A percentile compares a stretch with the other conserved stretches of the same genome.
Conservation (phyloP, 2,797 vertebrate genomes). For the Anomalospiza imberbis region DNA sequence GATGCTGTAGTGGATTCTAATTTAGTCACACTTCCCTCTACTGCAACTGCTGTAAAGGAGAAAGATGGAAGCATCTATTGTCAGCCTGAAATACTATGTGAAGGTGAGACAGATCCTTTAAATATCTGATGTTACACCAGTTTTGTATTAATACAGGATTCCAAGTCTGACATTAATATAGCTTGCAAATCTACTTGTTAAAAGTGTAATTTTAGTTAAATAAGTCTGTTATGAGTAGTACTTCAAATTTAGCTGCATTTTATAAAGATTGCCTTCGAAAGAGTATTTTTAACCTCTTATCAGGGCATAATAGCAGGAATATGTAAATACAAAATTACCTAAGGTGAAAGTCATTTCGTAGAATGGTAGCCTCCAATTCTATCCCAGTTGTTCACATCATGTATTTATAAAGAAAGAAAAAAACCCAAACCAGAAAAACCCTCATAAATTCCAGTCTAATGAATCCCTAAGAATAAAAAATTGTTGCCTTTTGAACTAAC, state of each 20-base stretch:
- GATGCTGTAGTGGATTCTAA: conserved; percentile 77
- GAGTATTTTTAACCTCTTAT: neutral
- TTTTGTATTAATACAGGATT: neutral
- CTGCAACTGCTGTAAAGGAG: conserved; percentile 80
- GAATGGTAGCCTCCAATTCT: neutral
- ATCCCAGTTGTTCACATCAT: neutral
- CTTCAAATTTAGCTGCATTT: neutral
- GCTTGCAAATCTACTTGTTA: neutral
- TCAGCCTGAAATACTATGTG: conserved; percentile 77
- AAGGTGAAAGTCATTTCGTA: neutral
- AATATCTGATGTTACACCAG: neutral
- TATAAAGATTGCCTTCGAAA: neutral
- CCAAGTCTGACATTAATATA: neutral
- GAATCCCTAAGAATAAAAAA: neutral
- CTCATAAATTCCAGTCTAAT: neutral
- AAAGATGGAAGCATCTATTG: conserved; percentile 82
- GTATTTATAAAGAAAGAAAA: neutral
- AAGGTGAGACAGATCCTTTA: conserved; percentile 75
- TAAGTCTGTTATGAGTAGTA: neutral
- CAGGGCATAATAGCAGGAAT: neutral
- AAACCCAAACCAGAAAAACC: neutral
- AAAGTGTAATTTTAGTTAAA: neutral
- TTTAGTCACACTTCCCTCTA: conserved; percentile 77
- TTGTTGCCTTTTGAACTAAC: neutral
- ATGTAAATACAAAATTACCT: neutral